Evolutionary conservation across 2,113 vertebrate genomes (phyloP).

Genomic region (Elgaria multicarinata): DNA sequence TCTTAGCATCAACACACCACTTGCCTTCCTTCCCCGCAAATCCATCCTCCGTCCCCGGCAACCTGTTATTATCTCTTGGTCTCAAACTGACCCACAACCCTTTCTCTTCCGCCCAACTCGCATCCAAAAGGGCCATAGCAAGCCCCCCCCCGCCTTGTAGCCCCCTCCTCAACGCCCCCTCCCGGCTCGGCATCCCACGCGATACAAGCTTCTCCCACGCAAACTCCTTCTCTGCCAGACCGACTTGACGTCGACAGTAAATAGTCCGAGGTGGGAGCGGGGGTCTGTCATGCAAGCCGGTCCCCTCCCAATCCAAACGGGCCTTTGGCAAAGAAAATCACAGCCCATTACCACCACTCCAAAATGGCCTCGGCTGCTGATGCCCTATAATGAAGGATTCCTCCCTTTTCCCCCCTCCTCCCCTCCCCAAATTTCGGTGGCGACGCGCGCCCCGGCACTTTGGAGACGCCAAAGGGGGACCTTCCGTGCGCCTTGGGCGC

Average conservation of each 20-base stretch:
- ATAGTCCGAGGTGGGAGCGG: too few relatives aligned
- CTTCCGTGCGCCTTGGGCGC: neutral
- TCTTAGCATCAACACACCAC: neutral
- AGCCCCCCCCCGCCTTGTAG: too few relatives aligned
- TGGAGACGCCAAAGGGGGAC: slow-evolving; percentile 30
- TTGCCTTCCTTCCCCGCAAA: neutral
- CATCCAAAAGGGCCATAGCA: neutral
- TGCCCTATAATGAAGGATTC: neutral
- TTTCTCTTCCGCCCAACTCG: neutral
- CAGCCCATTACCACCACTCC: neutral
- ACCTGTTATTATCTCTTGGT: too few relatives aligned
- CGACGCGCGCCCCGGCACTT: slow-evolving; percentile 34
- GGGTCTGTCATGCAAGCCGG: neutral
- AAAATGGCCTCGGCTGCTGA: slow-evolving; percentile 28
- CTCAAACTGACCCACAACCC: neutral
- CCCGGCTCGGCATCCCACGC: neutral
- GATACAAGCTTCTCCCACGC: neutral
- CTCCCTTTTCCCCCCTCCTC: neutral
- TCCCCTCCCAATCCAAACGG: neutral
- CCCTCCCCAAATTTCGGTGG: slow-evolving; percentile 17
- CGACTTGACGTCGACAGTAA: neutral
- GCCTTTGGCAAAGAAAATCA: neutral
- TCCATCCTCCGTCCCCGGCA: neutral
- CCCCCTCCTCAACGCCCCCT: too few relatives aligned
- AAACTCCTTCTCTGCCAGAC: neutral